These are phyloP conservation scores for Lampris megalopsis DNA, from an alignment of 2,113 vertebrate genomes.

Conservation along the genomic window DNA sequence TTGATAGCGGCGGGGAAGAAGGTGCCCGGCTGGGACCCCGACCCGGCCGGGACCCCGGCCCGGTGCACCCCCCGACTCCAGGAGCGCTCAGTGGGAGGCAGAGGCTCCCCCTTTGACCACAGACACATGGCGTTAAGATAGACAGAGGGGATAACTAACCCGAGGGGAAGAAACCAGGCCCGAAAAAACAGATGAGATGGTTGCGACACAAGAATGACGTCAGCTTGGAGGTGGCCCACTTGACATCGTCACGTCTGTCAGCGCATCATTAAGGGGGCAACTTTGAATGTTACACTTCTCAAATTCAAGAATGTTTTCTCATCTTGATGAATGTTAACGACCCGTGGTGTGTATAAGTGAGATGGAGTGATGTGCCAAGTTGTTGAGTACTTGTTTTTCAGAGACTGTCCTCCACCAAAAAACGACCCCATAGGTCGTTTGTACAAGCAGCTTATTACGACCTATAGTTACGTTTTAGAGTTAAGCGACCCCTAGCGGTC, in stretches of 20 bases:
- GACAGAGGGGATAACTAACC: constrained; percentile 3
- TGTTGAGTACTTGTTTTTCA: constrained; percentile 33
- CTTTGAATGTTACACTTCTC: constrained; percentile 73
- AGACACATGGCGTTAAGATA: constrained; percentile 8
- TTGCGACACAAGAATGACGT: constrained; percentile 15
- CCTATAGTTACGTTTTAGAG: no score
- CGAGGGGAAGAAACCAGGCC: constrained; percentile 12
- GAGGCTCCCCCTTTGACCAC: constrained; percentile 31
- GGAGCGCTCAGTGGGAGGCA: constrained; percentile 49
- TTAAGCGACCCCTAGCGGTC: no score
- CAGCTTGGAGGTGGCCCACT: constrained; percentile 28
- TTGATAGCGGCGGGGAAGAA: constrained; percentile 12
- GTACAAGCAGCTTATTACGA: no score
- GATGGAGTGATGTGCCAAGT: constrained; percentile 49
- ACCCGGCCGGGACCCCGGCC: not conserved
- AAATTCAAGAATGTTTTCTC: constrained; percentile 50
- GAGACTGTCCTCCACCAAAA: no score
- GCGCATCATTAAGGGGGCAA: constrained; percentile 27
- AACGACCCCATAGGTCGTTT: no score
- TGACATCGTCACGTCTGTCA: constrained; percentile 34
- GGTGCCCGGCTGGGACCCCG: constrained; percentile 28
- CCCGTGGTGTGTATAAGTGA: constrained; percentile 44
- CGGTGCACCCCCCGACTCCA: constrained; percentile 9
- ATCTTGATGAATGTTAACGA: constrained; percentile 64
- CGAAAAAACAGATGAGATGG: constrained; percentile 3